Conservation (phyloP, 1,140 invertebrate genomes). For the Akabosia matsudoensis region DNA sequence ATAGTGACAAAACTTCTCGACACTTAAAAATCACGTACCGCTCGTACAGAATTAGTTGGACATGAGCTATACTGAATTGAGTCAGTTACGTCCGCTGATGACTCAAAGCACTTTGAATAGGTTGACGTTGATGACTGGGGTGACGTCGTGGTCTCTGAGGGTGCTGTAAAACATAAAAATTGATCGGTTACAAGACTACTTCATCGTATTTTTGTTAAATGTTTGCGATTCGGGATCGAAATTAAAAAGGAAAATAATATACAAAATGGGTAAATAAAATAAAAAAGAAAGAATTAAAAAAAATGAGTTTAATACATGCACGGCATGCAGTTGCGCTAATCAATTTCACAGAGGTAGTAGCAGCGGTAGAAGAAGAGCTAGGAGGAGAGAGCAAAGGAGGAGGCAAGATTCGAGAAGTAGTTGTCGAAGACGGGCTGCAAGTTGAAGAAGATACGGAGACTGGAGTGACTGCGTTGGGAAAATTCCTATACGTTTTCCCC, state of each 20-base stretch:
- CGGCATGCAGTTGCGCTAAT: background rate
- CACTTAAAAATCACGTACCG: background rate
- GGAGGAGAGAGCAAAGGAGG: conserved; percentile 17
- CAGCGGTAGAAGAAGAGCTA: conserved; percentile 20
- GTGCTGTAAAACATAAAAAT: conserved; percentile 13
- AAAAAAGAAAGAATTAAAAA: background rate
- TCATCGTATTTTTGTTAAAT: background rate
- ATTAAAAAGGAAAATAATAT: conserved; percentile 12
- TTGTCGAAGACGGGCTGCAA: background rate
- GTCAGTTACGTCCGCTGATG: conserved; percentile 22
- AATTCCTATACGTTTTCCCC: conserved; percentile 20
- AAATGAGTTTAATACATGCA: conserved; percentile 27
- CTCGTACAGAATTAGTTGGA: conserved; percentile 31
- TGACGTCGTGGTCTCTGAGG: conserved; percentile 20
- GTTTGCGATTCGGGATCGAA: too few species aligned
- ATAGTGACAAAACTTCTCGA: too few species aligned
- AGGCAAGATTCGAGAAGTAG: conserved; percentile 22
- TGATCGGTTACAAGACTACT: background rate
- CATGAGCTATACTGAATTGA: conserved; percentile 10
- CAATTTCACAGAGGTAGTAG: conserved; percentile 16
- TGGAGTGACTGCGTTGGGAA: conserved; percentile 1
- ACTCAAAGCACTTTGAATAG: conserved; percentile 33
- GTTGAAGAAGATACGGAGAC: background rate
- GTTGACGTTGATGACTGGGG: conserved; percentile 25
- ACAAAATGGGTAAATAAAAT: background rate